A percentile compares a stretch with the other conserved stretches of the same genome.
phyloP scores from a whole-genome alignment of 2,113 vertebrate species.

The Myiopsitta monachus region DNA sequence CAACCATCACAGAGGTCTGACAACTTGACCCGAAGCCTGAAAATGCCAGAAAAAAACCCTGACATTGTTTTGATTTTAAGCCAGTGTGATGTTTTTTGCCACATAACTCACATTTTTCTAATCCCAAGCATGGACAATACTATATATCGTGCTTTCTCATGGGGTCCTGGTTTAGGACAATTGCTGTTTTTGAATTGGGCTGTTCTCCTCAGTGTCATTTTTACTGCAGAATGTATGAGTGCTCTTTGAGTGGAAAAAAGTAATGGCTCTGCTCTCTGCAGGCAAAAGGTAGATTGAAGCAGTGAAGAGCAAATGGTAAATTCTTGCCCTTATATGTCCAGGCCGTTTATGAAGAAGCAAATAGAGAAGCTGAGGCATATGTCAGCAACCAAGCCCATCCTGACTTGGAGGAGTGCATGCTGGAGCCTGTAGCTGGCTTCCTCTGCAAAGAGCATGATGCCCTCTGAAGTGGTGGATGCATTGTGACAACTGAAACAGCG shows the following conservation, averaged over 20 bases:
- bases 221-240: neutral
- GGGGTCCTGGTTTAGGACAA: neutral
- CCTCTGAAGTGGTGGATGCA: neutral
- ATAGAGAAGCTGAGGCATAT: neutral
- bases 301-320: neutral
- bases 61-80: neutral
- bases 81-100: neutral
- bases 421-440: neutral
- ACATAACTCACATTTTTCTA: neutral
- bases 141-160: neutral
- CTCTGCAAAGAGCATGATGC: neutral
- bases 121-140: neutral
- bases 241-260: neutral
- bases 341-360: neutral
- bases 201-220: neutral
- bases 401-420: neutral
- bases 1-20: neutral
- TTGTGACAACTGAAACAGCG: fast-evolving
- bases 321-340: neutral
- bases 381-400: neutral
- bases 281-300: neutral
- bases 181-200: neutral
- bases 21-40: neutral
- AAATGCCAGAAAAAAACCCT: neutral
- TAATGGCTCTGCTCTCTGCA: neutral